Percentiles rank a stretch among this genome's conserved stretches.
Conservation (phyloP, 2,113 vertebrate genomes). For the Monopterus albus region DNA sequence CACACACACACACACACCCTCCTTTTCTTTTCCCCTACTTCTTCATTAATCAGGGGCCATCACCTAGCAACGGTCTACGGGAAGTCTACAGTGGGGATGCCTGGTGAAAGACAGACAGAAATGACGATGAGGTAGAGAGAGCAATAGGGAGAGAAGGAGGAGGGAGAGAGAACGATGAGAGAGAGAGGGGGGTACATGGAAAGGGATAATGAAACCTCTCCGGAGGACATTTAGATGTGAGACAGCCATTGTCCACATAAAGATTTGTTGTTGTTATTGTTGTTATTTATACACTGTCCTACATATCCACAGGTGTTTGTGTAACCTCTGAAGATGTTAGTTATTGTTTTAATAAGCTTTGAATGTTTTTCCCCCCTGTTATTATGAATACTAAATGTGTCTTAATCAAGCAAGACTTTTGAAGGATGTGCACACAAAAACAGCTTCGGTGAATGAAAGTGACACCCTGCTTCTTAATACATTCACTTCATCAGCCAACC, state of each 20-base stretch:
- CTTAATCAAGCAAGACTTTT: constrained; percentile 40
- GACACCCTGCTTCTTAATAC: constrained; percentile 51
- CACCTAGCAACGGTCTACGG: constrained; percentile 93
- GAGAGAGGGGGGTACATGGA: constrained; percentile 60
- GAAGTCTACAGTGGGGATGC: constrained; percentile 85
- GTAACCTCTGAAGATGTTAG: neutral
- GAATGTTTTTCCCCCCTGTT: constrained; percentile 1
- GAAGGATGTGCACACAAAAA: constrained; percentile 46
- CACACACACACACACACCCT: constrained; percentile 37
- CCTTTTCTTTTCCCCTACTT: constrained; percentile 27
- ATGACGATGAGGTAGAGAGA: constrained; percentile 59
- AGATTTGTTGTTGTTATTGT: neutral
- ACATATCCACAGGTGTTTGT: constrained; percentile 53
- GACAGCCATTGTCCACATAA: constrained; percentile 34
- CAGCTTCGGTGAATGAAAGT: constrained; percentile 34
- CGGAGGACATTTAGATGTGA: constrained; percentile 55
- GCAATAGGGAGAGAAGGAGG: constrained; percentile 43
- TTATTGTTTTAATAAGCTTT: constrained; percentile 42
- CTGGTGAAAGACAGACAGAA: constrained; percentile 76
- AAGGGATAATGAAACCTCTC: constrained; percentile 69
- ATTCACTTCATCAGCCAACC: constrained; percentile 69
- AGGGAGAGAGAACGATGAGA: constrained; percentile 56
- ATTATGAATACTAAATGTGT: constrained; percentile 31
- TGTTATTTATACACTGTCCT: constrained; percentile 31
- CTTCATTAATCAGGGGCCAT: constrained; percentile 89